These are phyloP conservation scores for Psophia crepitans DNA, from an alignment of 2,113 vertebrate genomes.

Conservation along the genomic window DNA sequence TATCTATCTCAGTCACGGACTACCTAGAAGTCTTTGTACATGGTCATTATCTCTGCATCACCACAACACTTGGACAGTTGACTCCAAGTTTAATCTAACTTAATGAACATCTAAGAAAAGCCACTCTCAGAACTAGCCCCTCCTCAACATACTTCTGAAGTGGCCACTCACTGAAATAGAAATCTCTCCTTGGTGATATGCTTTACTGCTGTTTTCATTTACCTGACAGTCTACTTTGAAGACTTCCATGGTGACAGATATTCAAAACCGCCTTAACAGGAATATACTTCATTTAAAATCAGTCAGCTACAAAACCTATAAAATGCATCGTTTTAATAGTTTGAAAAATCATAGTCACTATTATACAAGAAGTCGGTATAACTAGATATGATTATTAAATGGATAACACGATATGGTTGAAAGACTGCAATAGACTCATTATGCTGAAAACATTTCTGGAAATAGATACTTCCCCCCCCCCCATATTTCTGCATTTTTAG, in stretches of 20 bases:
- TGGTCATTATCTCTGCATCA: neutral
- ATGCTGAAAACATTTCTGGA: slow-evolving; percentile 7
- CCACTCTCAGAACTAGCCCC: neutral
- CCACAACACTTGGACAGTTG: neutral
- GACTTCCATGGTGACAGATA: neutral
- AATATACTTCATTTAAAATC: slow-evolving; percentile 28
- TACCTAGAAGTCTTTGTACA: neutral
- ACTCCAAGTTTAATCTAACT: neutral
- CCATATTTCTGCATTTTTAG: neutral
- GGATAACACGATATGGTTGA: neutral
- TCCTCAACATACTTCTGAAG: neutral
- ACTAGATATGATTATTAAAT: slow-evolving; percentile 1
- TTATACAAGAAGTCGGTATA: slow-evolving; percentile 7
- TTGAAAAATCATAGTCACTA: neutral
- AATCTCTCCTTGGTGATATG: neutral
- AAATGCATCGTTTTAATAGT: slow-evolving; percentile 37
- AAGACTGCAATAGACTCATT: slow-evolving; percentile 1
- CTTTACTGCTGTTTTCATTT: slow-evolving; percentile 7
- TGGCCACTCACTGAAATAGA: neutral
- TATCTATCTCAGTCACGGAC: neutral
- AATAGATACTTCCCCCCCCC: neutral
- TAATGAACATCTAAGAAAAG: neutral
- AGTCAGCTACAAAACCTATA: slow-evolving; percentile 24
- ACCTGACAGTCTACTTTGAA: slow-evolving; percentile 28
- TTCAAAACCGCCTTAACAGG: neutral